These are phyloP conservation scores for Drosophila sulfurigaster DNA, from an alignment of 1,140 invertebrate species.

Conservation along the genomic window DNA sequence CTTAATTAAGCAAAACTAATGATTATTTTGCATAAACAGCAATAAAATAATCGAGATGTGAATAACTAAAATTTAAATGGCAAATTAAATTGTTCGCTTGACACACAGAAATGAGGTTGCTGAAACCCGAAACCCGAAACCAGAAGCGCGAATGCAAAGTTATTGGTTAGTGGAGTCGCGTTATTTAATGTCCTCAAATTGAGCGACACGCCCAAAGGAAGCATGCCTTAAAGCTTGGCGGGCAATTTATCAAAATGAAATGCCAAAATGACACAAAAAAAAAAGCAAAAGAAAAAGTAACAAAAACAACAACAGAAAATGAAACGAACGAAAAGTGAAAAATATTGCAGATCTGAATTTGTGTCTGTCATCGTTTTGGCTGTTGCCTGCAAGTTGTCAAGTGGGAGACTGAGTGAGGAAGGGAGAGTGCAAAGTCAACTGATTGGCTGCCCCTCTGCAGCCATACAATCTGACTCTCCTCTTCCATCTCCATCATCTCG, in stretches of 20 bases:
- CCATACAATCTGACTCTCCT: background rate
- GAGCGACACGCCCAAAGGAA: conserved; percentile 46
- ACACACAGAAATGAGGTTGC: conserved; percentile 16
- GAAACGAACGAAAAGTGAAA: conserved; percentile 69
- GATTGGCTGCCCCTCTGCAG: conserved; percentile 55
- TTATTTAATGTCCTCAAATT: conserved; percentile 47
- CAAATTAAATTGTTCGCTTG: conserved; percentile 43
- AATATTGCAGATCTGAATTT: conserved; percentile 69
- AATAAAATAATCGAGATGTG: conserved; percentile 54
- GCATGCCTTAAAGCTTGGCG: conserved; percentile 33
- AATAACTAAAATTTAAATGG: background rate
- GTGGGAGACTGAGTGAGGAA: background rate
- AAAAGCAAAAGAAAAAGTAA: conserved; percentile 14
- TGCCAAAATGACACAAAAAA: conserved; percentile 49
- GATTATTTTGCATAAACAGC: conserved; percentile 71
- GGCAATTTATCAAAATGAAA: conserved; percentile 81
- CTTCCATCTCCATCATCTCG: conserved; percentile 1
- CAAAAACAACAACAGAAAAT: conserved; percentile 21
- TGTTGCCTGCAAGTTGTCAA: background rate
- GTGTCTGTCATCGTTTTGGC: conserved; percentile 60
- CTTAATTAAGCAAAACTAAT: conserved; percentile 74
- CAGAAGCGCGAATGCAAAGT: conserved; percentile 9
- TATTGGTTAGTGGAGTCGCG: background rate
- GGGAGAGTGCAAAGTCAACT: conserved; percentile 52
- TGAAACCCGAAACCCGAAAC: conserved; percentile 7